Evolutionary conservation across 1,140 invertebrate genomes (phyloP).

Genomic region (Drosophila sp.): DNA sequence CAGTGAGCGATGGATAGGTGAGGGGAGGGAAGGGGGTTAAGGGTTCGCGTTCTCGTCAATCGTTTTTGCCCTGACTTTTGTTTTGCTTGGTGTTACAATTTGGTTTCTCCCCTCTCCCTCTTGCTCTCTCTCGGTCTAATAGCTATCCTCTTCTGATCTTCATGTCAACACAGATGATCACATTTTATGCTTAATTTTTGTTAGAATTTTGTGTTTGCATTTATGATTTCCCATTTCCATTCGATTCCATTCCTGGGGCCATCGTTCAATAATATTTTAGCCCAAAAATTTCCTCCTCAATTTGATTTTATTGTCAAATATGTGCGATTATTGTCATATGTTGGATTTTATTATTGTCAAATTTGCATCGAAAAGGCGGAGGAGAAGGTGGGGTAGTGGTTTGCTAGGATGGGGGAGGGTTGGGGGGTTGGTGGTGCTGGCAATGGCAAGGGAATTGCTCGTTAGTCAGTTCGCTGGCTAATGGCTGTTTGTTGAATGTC

Average conservation of each 20-base stretch:
- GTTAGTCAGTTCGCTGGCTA: conserved; percentile 61
- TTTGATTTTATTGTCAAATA: conserved; percentile 78
- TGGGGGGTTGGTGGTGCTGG: not conserved
- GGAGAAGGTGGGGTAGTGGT: not conserved
- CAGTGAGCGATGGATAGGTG: conserved; percentile 58
- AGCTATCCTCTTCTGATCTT: conserved; percentile 67
- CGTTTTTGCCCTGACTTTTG: conserved; percentile 46
- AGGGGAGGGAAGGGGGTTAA: conserved; percentile 23
- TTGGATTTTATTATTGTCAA: conserved; percentile 78
- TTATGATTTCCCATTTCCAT: conserved; percentile 52
- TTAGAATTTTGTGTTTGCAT: conserved; percentile 60
- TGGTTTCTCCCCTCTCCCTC: conserved; percentile 48
- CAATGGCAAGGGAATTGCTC: conserved; percentile 54
- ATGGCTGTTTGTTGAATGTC: conserved; percentile 50
- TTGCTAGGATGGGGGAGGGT: conserved; percentile 30
- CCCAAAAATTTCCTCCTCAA: conserved; percentile 57
- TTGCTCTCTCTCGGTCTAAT: not conserved
- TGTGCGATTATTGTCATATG: conserved; percentile 80
- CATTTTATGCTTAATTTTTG: conserved; percentile 81
- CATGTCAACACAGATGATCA: conserved; percentile 83
- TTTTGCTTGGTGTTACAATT: conserved; percentile 75
- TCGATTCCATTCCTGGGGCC: not conserved
- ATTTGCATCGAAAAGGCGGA: conserved; percentile 64
- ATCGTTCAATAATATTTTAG: conserved; percentile 31
- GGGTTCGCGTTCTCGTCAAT: conserved; percentile 50